Evolutionary conservation across 2,113 vertebrate genomes (phyloP), one percentile per base, ranked within the genome.

Genomic region (Zingel zingel): DNA sequence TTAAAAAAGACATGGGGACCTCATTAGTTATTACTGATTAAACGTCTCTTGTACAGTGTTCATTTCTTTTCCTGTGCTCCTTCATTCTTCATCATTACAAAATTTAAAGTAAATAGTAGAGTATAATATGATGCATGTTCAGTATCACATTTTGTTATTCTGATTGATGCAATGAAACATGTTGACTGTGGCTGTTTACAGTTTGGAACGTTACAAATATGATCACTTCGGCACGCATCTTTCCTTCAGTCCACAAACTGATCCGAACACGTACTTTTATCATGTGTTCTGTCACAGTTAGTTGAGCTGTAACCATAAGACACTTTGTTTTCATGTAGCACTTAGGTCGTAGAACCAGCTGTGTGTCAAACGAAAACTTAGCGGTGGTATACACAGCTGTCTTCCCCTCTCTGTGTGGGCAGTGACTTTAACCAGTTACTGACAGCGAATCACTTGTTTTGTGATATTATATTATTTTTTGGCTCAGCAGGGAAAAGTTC

Each of bases 401-500:
- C 63, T 59, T 2, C 7, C 15, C 6, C 36, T 58, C 21, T 33
- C 7, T 47, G 36, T n/a, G 19, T 13, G 39, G 16, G 25, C 64
- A 27, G 47, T 5, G 7, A 25, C 63, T 45, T 14, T 8, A 27
- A 30, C 23, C 45, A 30, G 16, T 48, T 18, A 53, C 48, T 53
- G 66, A 53, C 27, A 4, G 18, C 2, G 14, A 56, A 14, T 21
- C 27, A 30, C 57, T 59, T 33, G 27, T 59, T 59, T 59, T 59
- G 16, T 59, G 1, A 39, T 66, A 10, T 68, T 6, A 51, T 68
- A 33, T 68, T 53, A 30, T 27, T 47, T 19, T 56, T 80, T 15
- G 58, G 61, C 54, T 57, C 51, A 50, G 61, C 78, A 50, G 25
- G 69, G 25, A 23, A 43, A 30, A 47, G 47, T 23, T 61, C 47